Percentiles rank a stretch among this genome's conserved stretches.
Evolutionary conservation across 2,113 vertebrate genomes (phyloP).

Genomic region (Guaruba guarouba): DNA sequence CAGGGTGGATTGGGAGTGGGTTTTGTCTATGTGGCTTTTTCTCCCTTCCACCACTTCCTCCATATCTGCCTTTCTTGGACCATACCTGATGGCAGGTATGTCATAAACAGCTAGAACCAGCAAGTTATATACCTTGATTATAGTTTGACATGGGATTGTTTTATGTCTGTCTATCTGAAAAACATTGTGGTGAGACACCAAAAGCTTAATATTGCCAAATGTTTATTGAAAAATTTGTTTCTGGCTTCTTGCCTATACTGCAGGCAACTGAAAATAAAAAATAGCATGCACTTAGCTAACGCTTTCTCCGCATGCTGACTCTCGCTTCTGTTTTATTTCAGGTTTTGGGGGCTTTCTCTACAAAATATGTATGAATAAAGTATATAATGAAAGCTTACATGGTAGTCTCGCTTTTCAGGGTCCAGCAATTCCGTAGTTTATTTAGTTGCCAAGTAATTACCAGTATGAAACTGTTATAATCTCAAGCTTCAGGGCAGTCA

Average conservation of each 20-base stretch:
- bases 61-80: neutral
- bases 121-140: neutral
- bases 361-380: neutral
- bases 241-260: neutral
- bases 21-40: neutral
- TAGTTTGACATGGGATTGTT: neutral
- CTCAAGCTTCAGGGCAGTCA: neutral
- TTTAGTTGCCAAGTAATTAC: neutral
- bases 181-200: neutral
- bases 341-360: neutral
- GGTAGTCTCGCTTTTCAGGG: neutral
- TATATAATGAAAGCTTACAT: neutral
- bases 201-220: neutral
- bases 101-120: neutral
- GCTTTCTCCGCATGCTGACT: neutral
- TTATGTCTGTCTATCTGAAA: neutral
- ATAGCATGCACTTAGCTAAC: neutral
- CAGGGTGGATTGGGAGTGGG: neutral
- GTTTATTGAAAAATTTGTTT: constrained; percentile 4
- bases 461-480: neutral
- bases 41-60: neutral
- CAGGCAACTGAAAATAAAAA: neutral
- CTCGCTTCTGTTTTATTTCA: neutral
- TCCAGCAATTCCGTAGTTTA: neutral
- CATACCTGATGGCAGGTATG: neutral